A percentile compares a stretch with the other conserved stretches of the same genome.
Conservation (phyloP, 2,888 invertebrate genomes). For the Galeopsomyia nigrocyanea region DNA sequence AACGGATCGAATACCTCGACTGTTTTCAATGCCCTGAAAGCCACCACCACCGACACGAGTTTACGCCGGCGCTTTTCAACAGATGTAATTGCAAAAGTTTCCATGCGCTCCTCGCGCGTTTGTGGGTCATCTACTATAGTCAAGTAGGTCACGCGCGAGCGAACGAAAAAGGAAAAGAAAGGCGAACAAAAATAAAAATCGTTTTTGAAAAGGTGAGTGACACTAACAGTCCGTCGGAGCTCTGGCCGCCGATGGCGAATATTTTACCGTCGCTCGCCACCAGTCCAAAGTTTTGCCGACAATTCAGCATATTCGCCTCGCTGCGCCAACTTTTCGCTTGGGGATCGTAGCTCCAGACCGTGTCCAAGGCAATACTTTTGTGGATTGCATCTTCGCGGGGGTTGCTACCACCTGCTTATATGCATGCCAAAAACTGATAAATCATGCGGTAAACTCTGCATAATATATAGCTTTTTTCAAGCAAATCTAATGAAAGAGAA, state of each 20-base stretch:
- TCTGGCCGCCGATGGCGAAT: constrained; percentile 81
- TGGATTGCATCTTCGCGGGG: constrained; percentile 74
- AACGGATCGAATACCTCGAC: constrained; percentile 76
- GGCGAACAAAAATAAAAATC: too few relatives aligned
- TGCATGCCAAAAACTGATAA: constrained; percentile 1
- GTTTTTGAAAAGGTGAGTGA: too few relatives aligned
- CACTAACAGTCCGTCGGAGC: constrained; percentile 72
- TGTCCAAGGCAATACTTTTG: constrained; percentile 73
- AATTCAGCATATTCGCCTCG: constrained; percentile 74
- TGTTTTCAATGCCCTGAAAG: constrained; percentile 72
- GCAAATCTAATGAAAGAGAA: too few relatives aligned
- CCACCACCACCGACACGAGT: too few relatives aligned
- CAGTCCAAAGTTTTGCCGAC: constrained; percentile 79
- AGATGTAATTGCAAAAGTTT: too few relatives aligned
- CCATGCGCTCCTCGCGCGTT: too few relatives aligned
- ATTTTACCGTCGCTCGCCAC: constrained; percentile 77
- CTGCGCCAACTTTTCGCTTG: constrained; percentile 76
- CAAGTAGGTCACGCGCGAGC: too few relatives aligned
- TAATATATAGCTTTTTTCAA: too few relatives aligned
- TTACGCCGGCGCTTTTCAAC: too few relatives aligned
- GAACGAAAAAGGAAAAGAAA: too few relatives aligned
- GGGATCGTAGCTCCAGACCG: constrained; percentile 80
- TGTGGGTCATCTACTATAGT: too few relatives aligned
- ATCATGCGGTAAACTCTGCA: constrained; percentile 2
- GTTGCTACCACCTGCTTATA: constrained; percentile 74